Evolutionary conservation across 2,797 vertebrate species (phyloP).

Genomic region (Acipenser transmontanus): DNA sequence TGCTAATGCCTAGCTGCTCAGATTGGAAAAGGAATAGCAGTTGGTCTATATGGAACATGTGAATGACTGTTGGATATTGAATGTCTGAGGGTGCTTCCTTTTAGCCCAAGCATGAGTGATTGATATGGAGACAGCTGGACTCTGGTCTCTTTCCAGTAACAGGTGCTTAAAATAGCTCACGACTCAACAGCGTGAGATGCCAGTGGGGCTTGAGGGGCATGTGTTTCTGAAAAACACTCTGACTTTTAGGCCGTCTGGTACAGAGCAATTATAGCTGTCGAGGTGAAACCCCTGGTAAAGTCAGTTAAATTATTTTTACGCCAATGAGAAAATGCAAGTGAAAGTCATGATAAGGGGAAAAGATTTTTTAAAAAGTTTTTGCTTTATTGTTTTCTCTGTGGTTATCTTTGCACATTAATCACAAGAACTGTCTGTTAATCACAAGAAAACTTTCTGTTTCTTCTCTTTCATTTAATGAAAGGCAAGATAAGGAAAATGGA

Average conservation of each 20-base stretch:
- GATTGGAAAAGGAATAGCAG: too few species aligned
- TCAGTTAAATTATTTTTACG: neutral
- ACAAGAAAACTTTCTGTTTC: too few species aligned
- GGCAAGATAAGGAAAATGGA: too few species aligned
- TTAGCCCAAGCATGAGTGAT: conserved; percentile 36
- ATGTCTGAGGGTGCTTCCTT: conserved; percentile 1
- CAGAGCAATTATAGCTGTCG: neutral
- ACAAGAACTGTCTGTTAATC: too few species aligned
- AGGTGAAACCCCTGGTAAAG: neutral
- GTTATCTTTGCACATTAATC: too few species aligned
- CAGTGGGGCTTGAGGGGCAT: neutral
- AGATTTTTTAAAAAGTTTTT: too few species aligned
- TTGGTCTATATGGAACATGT: too few species aligned
- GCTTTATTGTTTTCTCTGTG: too few species aligned
- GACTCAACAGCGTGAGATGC: neutral
- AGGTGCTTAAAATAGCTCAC: conserved; percentile 61
- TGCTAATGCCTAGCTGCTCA: too few species aligned
- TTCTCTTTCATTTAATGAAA: too few species aligned
- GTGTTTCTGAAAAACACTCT: neutral
- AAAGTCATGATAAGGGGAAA: too few species aligned
- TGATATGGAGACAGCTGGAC: conserved; percentile 61
- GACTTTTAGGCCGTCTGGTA: neutral
- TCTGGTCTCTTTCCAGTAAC: conserved; percentile 47
- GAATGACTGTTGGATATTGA: conserved; percentile 8
- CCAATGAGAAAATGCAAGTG: neutral